Evolutionary conservation across 2,888 invertebrate genomes (phyloP).

Genomic region (Slavum lentiscoides): DNA sequence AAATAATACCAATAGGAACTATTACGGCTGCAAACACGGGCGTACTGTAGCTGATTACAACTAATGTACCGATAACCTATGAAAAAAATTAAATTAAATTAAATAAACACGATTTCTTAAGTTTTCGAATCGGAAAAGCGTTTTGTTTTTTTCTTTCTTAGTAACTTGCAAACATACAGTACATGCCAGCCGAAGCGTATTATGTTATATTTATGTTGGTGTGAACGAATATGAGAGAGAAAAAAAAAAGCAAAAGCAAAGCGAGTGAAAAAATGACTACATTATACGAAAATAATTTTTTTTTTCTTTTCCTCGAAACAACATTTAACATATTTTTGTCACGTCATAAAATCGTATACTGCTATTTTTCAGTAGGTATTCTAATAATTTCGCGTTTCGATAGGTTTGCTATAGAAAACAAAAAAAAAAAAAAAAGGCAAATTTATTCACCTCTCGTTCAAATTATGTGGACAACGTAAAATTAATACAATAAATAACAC

Average conservation of each 20-base stretch:
- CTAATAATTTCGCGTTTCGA: constrained; percentile 5
- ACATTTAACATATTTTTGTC: no score
- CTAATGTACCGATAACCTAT: constrained; percentile 81
- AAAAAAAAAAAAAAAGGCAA: neutral
- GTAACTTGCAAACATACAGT: neutral
- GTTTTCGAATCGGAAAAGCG: neutral
- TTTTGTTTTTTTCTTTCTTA: neutral
- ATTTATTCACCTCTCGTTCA: neutral
- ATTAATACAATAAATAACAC: no score
- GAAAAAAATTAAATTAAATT: constrained; percentile 48
- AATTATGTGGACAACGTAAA: no score
- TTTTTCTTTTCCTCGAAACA: no score
- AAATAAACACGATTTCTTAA: constrained; percentile 18
- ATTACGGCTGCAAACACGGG: constrained; percentile 79
- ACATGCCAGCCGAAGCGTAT: neutral
- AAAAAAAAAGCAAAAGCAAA: constrained; percentile 21
- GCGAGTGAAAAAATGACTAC: constrained; percentile 8
- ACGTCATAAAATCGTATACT: neutral
- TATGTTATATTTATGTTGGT: neutral
- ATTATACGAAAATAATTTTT: neutral
- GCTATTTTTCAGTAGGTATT: neutral
- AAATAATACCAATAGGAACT: constrained; percentile 77
- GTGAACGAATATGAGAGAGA: neutral
- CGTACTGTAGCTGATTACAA: constrained; percentile 85
- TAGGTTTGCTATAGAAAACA: constrained; percentile 6